A percentile compares a stretch with the other conserved stretches of the same genome.
Conservation (phyloP, 35 echinoderm and acorn worm species). For the Chiridota heheva region DNA sequence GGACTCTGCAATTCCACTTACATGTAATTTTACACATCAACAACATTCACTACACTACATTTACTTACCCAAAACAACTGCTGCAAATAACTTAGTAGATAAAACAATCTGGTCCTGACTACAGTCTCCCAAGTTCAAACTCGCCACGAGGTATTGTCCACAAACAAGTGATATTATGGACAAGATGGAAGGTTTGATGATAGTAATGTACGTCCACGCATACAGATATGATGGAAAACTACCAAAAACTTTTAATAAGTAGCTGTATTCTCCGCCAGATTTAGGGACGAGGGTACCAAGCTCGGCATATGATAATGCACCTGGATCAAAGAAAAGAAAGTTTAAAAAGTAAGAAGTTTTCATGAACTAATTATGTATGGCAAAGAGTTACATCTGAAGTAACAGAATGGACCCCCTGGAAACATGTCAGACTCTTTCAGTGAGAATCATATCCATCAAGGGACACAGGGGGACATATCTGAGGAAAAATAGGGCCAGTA, state of each 20-base stretch:
- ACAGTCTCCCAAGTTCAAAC: conserved; percentile 34
- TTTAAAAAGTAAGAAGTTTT: neutral
- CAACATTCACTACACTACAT: neutral
- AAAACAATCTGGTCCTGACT: neutral
- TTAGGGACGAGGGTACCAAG: conserved; percentile 80
- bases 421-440: too few species aligned
- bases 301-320: conserved; percentile 89
- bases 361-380: too few species aligned
- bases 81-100: conserved; percentile 27
- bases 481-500: too few species aligned
- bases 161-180: conserved; percentile 79
- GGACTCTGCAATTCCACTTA: neutral
- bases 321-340: conserved; percentile 11
- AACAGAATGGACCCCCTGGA: too few species aligned
- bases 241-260: conserved; percentile 73
- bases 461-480: too few species aligned
- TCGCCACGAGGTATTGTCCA: conserved; percentile 77
- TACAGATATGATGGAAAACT: conserved; percentile 78
- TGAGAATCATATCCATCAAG: too few species aligned
- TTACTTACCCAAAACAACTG: conserved; percentile 11
- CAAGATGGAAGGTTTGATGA: conserved; percentile 82
- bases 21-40: neutral
- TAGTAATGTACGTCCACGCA: conserved; percentile 73
- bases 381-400: too few species aligned
- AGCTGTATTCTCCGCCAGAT: conserved; percentile 86